Evolutionary conservation across 2,888 invertebrate genomes (phyloP).

Genomic region (Dioctria linearis): DNA sequence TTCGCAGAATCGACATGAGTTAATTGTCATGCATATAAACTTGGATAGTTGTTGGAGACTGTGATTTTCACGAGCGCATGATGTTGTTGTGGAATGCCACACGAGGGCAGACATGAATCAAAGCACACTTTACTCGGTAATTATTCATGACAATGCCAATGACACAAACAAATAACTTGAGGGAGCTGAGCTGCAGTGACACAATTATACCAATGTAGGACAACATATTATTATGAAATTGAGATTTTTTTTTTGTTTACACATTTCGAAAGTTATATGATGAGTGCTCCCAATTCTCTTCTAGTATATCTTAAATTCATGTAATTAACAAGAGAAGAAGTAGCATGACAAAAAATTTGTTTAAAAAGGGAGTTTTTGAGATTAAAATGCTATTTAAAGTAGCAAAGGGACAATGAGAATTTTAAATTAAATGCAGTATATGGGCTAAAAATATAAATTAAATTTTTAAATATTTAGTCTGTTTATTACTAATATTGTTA

Average conservation of each 20-base stretch:
- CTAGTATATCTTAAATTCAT: no score
- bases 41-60: slow-evolving; percentile 40
- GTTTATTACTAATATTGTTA: no score
- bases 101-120: slow-evolving; percentile 41
- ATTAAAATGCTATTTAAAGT: no score
- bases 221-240: slow-evolving; percentile 34
- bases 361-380: no score
- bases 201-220: slow-evolving; percentile 38
- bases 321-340: no score
- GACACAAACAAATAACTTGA: slow-evolving; percentile 52
- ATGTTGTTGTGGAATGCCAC: neutral
- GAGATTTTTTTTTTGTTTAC: slow-evolving; percentile 29
- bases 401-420: no score
- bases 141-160: slow-evolving; percentile 55
- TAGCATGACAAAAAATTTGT: no score
- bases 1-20: slow-evolving; percentile 44
- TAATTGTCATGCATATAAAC: slow-evolving; percentile 23
- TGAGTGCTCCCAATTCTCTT: neutral
- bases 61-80: slow-evolving; percentile 9
- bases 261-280: slow-evolving; percentile 18
- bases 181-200: slow-evolving; percentile 35
- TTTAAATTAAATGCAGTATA: no score
- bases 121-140: slow-evolving; percentile 44
- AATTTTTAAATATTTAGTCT: no score
- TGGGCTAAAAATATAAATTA: no score